These are phyloP conservation scores for Cyanistes caeruleus DNA, from an alignment of 2,113 vertebrate genomes.

Conservation along the genomic window DNA sequence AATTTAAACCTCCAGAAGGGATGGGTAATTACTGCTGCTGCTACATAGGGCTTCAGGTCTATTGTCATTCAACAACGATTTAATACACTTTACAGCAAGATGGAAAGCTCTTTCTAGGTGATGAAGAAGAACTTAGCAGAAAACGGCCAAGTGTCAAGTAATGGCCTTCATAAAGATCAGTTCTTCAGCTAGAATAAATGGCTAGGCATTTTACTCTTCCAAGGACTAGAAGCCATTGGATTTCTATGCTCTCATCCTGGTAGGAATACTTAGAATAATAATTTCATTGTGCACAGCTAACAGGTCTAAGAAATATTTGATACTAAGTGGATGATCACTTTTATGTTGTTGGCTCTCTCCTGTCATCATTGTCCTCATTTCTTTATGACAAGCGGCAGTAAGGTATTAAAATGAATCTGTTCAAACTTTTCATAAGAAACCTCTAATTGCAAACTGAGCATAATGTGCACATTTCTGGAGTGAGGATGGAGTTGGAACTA, in stretches of 20 bases:
- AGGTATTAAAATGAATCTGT: not conserved
- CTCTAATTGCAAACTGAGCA: not conserved
- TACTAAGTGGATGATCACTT: not conserved
- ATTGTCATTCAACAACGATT: not conserved
- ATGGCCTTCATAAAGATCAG: not conserved
- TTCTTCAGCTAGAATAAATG: not conserved
- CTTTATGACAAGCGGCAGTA: not conserved
- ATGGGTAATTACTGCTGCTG: not conserved
- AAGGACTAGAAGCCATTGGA: not conserved
- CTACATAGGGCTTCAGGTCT: not conserved
- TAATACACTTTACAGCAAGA: not conserved
- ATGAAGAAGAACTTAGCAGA: not conserved
- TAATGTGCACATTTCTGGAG: not conserved
- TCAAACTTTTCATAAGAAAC: not conserved
- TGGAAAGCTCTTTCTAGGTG: not conserved
- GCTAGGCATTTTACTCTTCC: not conserved
- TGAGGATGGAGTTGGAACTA: fast-evolving
- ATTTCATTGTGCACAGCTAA: not conserved
- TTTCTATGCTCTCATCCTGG: not conserved
- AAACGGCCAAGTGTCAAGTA: not conserved
- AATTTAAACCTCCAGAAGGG: not conserved
- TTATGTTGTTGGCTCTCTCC: not conserved
- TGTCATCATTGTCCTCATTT: not conserved
- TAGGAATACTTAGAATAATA: not conserved
- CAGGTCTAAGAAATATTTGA: not conserved